These are phyloP conservation scores for Gavialis gangeticus DNA, from an alignment of 2,113 vertebrate genomes.

Conservation along the genomic window DNA sequence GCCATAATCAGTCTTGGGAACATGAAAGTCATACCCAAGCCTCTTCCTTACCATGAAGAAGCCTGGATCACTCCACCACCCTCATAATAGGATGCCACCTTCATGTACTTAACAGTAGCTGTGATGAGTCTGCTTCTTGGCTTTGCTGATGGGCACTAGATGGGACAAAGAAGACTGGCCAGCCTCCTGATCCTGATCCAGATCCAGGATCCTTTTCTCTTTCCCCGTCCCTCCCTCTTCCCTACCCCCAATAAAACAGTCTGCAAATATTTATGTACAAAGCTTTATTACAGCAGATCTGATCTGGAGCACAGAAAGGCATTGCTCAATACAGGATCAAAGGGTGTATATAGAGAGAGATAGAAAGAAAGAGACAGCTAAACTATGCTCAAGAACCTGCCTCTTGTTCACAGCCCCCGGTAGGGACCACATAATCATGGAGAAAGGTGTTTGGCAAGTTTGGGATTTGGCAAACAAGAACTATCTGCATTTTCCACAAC, in stretches of 20 bases:
- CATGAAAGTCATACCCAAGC: background rate
- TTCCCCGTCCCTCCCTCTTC: background rate
- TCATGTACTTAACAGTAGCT: background rate
- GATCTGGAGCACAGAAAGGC: background rate
- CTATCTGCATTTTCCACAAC: too few relatives aligned
- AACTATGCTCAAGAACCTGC: background rate
- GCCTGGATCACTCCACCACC: background rate
- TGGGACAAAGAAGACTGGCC: background rate
- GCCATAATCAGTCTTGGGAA: background rate
- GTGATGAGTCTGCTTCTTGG: background rate
- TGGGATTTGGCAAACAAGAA: background rate
- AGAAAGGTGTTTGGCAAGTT: background rate
- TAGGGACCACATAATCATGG: background rate
- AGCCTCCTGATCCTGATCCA: background rate
- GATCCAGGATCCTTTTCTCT: too few relatives aligned
- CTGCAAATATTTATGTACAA: constrained; percentile 30
- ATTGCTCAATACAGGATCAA: background rate
- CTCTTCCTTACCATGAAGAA: background rate
- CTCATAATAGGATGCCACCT: background rate
- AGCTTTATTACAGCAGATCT: constrained; percentile 10
- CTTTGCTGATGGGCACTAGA: background rate
- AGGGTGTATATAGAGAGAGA: background rate
- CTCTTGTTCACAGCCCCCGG: background rate
- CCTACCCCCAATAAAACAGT: background rate
- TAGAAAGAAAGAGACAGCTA: background rate